These are phyloP conservation scores for Cyanoderma ruficeps DNA, from an alignment of 2,113 vertebrate genomes.

Conservation along the genomic window DNA sequence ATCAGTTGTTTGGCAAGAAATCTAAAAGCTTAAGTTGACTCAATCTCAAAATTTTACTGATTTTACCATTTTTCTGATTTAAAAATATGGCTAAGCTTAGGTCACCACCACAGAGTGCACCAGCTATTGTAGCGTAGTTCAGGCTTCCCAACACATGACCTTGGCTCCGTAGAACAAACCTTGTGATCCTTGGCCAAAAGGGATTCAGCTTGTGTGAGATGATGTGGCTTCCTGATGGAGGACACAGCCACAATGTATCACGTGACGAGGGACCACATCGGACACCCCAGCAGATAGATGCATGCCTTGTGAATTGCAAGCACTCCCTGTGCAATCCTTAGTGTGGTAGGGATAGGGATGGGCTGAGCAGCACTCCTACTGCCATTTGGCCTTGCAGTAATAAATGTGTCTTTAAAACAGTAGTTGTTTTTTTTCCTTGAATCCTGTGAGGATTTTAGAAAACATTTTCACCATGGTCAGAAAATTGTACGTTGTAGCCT, in stretches of 20 bases:
- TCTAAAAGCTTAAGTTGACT: background rate
- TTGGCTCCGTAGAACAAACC: background rate
- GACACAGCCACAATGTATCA: background rate
- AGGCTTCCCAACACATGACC: background rate
- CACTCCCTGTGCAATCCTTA: background rate
- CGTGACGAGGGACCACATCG: accelerated
- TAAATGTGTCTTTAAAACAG: background rate
- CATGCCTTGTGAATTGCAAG: background rate
- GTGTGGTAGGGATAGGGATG: background rate
- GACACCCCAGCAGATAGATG: background rate
- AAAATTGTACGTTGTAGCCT: background rate
- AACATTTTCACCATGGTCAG: background rate
- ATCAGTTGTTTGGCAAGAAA: background rate
- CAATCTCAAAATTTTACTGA: background rate
- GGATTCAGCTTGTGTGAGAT: background rate
- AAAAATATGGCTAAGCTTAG: background rate
- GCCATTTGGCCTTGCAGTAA: background rate
- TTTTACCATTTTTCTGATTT: background rate
- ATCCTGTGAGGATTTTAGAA: background rate
- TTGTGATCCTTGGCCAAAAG: background rate
- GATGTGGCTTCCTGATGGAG: background rate
- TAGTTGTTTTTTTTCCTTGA: background rate
- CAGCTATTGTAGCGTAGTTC: background rate
- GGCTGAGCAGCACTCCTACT: background rate
- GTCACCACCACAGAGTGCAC: background rate